phyloP scores from a whole-genome alignment of 1,140 invertebrate genomes.

The Trachymyrmex cornetzi region DNA sequence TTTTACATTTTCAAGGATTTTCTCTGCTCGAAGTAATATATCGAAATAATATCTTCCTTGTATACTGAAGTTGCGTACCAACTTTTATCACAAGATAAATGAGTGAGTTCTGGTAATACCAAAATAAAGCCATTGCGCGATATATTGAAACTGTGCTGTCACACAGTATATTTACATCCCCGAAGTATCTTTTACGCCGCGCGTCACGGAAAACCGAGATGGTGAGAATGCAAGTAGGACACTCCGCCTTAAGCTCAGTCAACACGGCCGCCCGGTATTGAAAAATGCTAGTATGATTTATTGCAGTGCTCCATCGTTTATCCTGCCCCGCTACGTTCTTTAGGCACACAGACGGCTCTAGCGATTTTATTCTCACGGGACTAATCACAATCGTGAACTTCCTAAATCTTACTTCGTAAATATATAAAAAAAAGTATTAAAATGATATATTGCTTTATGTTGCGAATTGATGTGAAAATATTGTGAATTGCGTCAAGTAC shows the following conservation, averaged over 20 bases:
- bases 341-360: neutral
- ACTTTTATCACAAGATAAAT: constrained; percentile 43
- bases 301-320: constrained; percentile 65
- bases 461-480: neutral
- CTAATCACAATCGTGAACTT: constrained; percentile 46
- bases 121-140: constrained; percentile 31
- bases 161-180: constrained; percentile 28
- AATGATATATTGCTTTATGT: neutral
- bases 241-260: constrained; percentile 61
- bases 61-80: neutral
- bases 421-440: neutral
- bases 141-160: constrained; percentile 47
- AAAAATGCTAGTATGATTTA: constrained; percentile 66
- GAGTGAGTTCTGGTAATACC: constrained; percentile 1
- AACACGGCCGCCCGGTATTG: constrained; percentile 58
- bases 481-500: neutral
- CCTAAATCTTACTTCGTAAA: neutral
- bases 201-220: constrained; percentile 37
- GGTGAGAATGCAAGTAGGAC: constrained; percentile 57
- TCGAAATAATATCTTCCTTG: constrained; percentile 23
- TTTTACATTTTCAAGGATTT: neutral
- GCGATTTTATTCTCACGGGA: constrained; percentile 27
- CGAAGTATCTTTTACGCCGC: constrained; percentile 29
- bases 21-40: neutral
- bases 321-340: constrained; percentile 28